These are phyloP conservation scores for Merodon equestris DNA, from an alignment of 2,888 invertebrate genomes.

Conservation along the genomic window DNA sequence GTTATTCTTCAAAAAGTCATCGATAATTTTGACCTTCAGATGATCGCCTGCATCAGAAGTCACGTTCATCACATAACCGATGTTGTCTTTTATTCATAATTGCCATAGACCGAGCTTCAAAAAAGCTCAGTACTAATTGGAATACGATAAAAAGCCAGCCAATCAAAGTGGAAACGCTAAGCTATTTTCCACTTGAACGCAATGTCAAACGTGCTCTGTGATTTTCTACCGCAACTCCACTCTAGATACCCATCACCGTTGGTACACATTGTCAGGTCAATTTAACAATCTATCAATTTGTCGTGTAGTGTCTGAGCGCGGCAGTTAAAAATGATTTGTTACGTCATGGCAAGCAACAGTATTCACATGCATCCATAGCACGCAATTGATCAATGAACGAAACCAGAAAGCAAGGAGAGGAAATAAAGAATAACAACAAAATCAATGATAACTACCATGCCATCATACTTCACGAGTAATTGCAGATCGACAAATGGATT, in stretches of 20 bases:
- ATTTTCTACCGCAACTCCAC: slow-evolving; percentile 43
- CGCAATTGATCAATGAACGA: slow-evolving; percentile 64
- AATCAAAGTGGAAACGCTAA: no score
- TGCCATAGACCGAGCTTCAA: no score
- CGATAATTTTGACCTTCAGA: no score
- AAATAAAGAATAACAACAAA: slow-evolving; percentile 30
- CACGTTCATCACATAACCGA: no score
- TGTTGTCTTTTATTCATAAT: no score
- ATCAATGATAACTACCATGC: slow-evolving; percentile 57
- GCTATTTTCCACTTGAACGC: no score
- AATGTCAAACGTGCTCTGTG: slow-evolving; percentile 22
- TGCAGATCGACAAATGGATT: slow-evolving; percentile 61
- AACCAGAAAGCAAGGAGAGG: slow-evolving; percentile 39
- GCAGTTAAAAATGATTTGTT: slow-evolving; percentile 58
- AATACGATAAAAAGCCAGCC: no score
- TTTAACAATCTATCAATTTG: slow-evolving; percentile 66
- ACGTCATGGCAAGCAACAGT: slow-evolving; percentile 35
- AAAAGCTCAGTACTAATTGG: no score
- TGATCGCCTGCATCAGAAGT: no score
- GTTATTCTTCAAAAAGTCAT: no score
- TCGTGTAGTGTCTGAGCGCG: slow-evolving; percentile 12
- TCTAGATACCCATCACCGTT: slow-evolving; percentile 23
- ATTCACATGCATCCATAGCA: slow-evolving; percentile 3
- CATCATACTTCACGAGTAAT: slow-evolving; percentile 68
- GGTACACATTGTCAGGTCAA: slow-evolving; percentile 62